A percentile compares a stretch with the other conserved stretches of the same genome.
These are phyloP conservation scores for Lepidochitona cinerea DNA, from an alignment of 2,888 invertebrate species.

Conservation along the genomic window DNA sequence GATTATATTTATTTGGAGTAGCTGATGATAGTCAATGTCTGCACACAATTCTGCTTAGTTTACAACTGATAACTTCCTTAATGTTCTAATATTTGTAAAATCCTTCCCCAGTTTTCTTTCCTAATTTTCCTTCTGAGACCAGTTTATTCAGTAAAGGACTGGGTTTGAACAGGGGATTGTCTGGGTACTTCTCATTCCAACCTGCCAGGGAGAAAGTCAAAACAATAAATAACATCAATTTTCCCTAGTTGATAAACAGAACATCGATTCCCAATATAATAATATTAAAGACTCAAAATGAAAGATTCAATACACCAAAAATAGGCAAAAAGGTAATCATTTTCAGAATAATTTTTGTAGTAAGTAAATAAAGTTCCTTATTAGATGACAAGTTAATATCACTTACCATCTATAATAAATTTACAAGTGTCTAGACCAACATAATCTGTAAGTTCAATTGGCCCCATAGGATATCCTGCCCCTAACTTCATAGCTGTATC, in stretches of 20 bases:
- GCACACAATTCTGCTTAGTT: not conserved
- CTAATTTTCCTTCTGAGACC: constrained; percentile 84
- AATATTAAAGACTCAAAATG: no score
- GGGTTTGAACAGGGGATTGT: constrained; percentile 78
- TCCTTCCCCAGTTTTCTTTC: constrained; percentile 86
- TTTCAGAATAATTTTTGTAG: no score
- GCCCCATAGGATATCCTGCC: constrained; percentile 88
- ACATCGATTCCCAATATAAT: no score
- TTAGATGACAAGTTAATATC: no score
- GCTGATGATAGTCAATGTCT: not conserved
- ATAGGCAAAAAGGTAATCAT: no score
- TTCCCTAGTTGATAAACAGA: no score
- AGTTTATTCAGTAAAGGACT: constrained; percentile 78
- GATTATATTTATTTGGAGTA: no score
- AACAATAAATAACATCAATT: no score
- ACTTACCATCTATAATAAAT: constrained; percentile 81
- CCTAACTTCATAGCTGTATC: constrained; percentile 93
- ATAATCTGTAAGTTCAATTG: constrained; percentile 87
- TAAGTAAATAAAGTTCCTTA: no score
- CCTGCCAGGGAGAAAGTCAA: constrained; percentile 73
- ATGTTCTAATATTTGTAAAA: constrained; percentile 81
- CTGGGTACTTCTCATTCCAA: constrained; percentile 82
- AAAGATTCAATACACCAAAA: no score
- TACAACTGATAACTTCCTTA: not conserved
- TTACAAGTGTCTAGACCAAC: constrained; percentile 86